Evolutionary conservation across 2,797 vertebrate species (phyloP), one percentile per base, ranked within the genome.

Genomic region (Rhinoraja longicauda): DNA sequence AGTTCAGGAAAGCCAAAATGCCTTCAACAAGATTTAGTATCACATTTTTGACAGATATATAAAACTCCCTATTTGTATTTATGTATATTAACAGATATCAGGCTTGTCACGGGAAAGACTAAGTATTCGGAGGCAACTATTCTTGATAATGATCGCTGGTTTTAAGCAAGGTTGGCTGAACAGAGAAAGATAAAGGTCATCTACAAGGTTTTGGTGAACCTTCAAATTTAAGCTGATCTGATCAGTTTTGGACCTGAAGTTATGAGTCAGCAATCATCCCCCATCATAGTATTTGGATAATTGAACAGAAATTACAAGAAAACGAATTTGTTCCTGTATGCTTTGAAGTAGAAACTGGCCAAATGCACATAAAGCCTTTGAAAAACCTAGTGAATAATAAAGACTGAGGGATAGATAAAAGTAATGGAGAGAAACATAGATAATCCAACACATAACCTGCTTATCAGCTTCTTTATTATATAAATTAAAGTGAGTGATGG

Each of bases 241-340:
- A 70, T 13, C 17, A 29, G 64, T 32, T 45, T 90, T 90, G 64
- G n/a, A 90, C 21, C 36, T 9, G 19, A 90, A 36, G 17, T 39
- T 91, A 32, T 8, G 70, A 7, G 90, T 73, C 70, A 91, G 39
- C 67, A 91, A 26, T 92, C 90, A 72, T 26, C 24, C 39, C 13
- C 53, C 67, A 92, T 75, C 72, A 53, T 73, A 75, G 67, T 36
- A 72, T 53, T 92, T 75, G 70, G 5, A 75, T 73, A 91, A 92
- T 92, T 73, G 70, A 92, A 17, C 57, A 73, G 15, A 45, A 75
- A 92, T 15, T 72, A 2, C 12, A 29, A 73, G 70, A n/a, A 91
- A 92, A 39, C 64, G 70, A 39, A 90, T 39, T 21, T 17, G 21
- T 24, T 32, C 39, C 64, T 70, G 9, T 70, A 26, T 92, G 88